phyloP scores from a whole-genome alignment of 2,113 vertebrate genomes.

The Trachemys scripta region DNA sequence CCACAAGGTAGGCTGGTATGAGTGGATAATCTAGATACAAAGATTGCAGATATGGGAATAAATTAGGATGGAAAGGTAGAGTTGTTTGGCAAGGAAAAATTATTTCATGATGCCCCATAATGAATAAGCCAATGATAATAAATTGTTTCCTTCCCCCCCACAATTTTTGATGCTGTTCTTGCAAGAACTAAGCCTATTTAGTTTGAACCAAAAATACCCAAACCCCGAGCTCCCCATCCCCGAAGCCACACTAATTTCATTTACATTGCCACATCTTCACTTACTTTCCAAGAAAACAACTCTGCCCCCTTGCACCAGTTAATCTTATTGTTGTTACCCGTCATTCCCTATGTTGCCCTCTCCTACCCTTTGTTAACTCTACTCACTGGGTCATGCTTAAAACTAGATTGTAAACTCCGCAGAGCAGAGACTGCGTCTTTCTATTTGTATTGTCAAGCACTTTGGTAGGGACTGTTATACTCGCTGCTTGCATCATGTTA shows the following conservation, averaged over 20 bases:
- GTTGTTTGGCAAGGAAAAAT: not conserved
- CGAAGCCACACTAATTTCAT: not conserved
- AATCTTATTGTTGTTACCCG: not conserved
- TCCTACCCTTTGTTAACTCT: not conserved
- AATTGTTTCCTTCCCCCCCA: not conserved
- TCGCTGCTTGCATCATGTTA: not conserved
- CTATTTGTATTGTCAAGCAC: not conserved
- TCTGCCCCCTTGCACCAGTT: not conserved
- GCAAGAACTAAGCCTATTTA: not conserved
- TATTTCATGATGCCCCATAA: not conserved
- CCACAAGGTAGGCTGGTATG: not conserved
- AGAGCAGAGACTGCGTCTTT: not conserved
- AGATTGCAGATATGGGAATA: not conserved
- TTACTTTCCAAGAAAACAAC: not conserved
- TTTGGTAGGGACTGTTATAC: not conserved
- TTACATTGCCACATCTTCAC: not conserved
- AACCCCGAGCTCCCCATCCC: not conserved
- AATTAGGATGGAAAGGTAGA: not conserved
- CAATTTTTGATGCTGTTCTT: not conserved
- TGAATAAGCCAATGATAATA: not conserved
- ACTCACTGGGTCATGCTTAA: not conserved
- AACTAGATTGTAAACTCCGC: not conserved
- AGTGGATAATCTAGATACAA: not conserved
- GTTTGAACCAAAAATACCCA: not conserved
- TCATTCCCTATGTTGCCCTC: not conserved